Evolutionary conservation across 2,888 invertebrate genomes (phyloP), one percentile per base, ranked within the genome.

Genomic region (Oscheius sp.): DNA sequence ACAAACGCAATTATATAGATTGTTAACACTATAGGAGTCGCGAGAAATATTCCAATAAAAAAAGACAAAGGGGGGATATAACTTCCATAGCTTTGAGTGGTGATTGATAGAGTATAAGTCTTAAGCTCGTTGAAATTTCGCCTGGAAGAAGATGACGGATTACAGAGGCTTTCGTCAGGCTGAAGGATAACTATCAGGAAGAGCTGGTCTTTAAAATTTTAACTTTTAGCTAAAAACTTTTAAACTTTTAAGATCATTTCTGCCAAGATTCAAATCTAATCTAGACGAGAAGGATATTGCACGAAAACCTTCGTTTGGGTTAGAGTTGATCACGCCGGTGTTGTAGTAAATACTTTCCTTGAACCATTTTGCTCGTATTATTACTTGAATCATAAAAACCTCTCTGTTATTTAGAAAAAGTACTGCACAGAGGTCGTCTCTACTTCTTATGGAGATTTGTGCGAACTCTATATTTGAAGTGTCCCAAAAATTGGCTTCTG

Each of bases 141-240:
- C 34, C 55, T 29, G 8, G 17, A 17, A 25, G 29, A 4, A 27
- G 61, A 42, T 1, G 12, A 5, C 10, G 61, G 61, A 29, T 61
- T 29, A 20, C 61, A 61, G 29, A 61, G 42, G 20, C 45, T 45
- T 10, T 61, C 61, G 23, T 61, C 61, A n/a, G 61, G 61, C 31
- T 61, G 61, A 6, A 61, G 3, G 6, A 61, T 42, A 23, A 61
- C 15, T 29, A 27, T 45, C 10, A 61, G 17, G 20, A 25, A 45
- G 4, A 61, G 42, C 10, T 15, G 4, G 3, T 61, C 45, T n/a
- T 20, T n/a, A 12, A 61, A 27, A 45, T 6, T n/a, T n/a, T n/a
- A n/a, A n/a, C n/a, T n/a, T n/a, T n/a, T n/a, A n/a, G n/a, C n/a
- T n/a, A n/a, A n/a, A n/a, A n/a, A n/a, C n/a, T n/a, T n/a, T n/a